A percentile compares a stretch with the other conserved stretches of the same genome.
These are phyloP conservation scores for Lepidurus apus DNA, from an alignment of 1,140 invertebrate genomes.

Conservation along the genomic window DNA sequence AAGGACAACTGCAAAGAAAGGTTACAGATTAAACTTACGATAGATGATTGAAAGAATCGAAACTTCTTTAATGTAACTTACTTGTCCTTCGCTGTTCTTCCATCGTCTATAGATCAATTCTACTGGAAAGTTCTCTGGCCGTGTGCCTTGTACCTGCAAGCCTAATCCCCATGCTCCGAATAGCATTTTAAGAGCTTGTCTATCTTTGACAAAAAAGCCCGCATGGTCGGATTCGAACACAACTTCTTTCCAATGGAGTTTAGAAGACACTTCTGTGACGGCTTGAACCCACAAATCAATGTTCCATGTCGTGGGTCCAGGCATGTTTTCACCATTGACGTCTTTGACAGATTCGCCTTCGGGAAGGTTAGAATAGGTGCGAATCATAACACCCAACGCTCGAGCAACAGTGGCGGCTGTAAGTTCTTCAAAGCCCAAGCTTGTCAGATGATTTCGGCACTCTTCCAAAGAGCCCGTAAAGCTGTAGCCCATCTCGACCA, in stretches of 20 bases:
- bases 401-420: conserved; percentile 73
- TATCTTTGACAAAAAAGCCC: conserved; percentile 80
- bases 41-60: conserved; percentile 17
- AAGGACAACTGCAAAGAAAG: conserved; percentile 63
- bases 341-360: conserved; percentile 37
- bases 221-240: conserved; percentile 82
- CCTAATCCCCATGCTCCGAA: conserved; percentile 73
- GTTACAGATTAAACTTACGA: conserved; percentile 31
- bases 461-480: conserved; percentile 83
- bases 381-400: conserved; percentile 79
- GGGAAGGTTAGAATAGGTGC: conserved; percentile 63
- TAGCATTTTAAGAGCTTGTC: conserved; percentile 72
- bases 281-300: conserved; percentile 62
- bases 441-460: conserved; percentile 73
- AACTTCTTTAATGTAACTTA: conserved; percentile 41
- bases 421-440: conserved; percentile 63
- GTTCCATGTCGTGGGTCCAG: conserved; percentile 70
- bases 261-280: conserved; percentile 48
- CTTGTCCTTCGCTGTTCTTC: conserved; percentile 81
- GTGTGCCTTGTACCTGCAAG: conserved; percentile 63
- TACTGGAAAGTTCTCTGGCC: conserved; percentile 72
- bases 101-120: conserved; percentile 83
- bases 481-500: conserved; percentile 81
- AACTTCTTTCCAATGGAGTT: conserved; percentile 87
- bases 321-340: conserved; percentile 41